phyloP scores from a whole-genome alignment of 1,140 invertebrate genomes.

The Phymorhynchus buccinoides region DNA sequence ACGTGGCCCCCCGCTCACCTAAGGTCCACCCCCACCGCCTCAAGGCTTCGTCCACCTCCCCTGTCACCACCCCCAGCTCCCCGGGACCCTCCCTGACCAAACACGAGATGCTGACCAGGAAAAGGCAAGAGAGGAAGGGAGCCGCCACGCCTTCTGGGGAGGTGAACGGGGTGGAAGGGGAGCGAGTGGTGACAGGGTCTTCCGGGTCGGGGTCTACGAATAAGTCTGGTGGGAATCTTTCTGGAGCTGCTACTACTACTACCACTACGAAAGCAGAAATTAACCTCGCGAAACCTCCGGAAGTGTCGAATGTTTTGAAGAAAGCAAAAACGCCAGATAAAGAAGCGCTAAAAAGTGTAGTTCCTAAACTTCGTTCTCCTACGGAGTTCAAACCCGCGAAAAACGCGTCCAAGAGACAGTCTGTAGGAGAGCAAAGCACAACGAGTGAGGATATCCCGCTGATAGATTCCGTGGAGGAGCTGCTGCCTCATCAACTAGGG shows the following conservation, averaged over 20 bases:
- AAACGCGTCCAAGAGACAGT: background rate
- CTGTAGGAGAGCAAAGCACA: slow-evolving; percentile 15
- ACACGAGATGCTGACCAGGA: slow-evolving; percentile 57
- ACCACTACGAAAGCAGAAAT: slow-evolving; percentile 6
- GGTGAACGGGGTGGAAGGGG: slow-evolving; percentile 26
- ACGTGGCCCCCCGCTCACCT: slow-evolving; percentile 58
- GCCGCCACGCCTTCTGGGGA: background rate
- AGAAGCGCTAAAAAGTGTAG: background rate
- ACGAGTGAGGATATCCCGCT: slow-evolving; percentile 42
- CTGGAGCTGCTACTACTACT: slow-evolving; percentile 16
- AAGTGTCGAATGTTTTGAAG: background rate
- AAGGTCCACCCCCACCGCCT: slow-evolving; percentile 43
- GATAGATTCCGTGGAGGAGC: slow-evolving; percentile 38
- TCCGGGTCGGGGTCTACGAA: slow-evolving; percentile 40
- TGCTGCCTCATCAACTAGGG: slow-evolving; percentile 18
- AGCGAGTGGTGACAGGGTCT: slow-evolving; percentile 56
- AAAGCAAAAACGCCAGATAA: background rate
- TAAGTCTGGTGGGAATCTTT: slow-evolving; percentile 23
- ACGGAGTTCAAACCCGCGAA: background rate
- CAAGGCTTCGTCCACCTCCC: slow-evolving; percentile 20
- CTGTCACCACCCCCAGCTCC: background rate
- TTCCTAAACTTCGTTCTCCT: background rate
- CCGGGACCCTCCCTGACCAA: slow-evolving; percentile 54
- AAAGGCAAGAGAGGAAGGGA: slow-evolving; percentile 50
- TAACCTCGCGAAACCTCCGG: background rate